Conservation (phyloP, 2,888 invertebrate genomes). For the Aphodius sticticus region DNA sequence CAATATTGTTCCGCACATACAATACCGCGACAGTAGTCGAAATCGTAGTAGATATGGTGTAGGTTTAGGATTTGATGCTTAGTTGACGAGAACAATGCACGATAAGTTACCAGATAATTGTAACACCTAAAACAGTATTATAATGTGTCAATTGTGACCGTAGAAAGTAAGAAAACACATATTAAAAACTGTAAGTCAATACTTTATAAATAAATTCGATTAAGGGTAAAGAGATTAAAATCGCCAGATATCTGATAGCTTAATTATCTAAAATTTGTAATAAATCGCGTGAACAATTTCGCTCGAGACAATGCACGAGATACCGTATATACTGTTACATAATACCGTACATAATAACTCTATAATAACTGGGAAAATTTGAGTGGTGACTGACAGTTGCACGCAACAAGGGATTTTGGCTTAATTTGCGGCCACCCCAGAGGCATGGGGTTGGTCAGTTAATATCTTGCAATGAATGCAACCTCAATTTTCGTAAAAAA, state of each 20-base stretch:
- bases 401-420: not conserved
- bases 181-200: not conserved
- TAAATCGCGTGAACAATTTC: not conserved
- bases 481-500: too few relatives aligned
- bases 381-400: slow-evolving; percentile 4
- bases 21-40: too few relatives aligned
- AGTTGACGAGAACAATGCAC: too few relatives aligned
- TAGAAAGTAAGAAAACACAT: not conserved
- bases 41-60: too few relatives aligned
- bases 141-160: too few relatives aligned
- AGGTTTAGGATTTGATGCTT: too few relatives aligned
- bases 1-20: too few relatives aligned
- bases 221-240: not conserved
- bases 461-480: not conserved
- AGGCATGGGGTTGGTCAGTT: not conserved
- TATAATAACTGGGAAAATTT: not conserved
- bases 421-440: not conserved
- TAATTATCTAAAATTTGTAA: not conserved
- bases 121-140: too few relatives aligned
- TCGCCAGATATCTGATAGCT: not conserved
- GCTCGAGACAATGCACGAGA: not conserved
- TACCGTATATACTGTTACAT: not conserved
- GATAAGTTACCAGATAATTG: too few relatives aligned
- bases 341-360: not conserved
- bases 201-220: not conserved